Conservation (phyloP, 2,888 invertebrate species). For the Abrostola tripartita region DNA sequence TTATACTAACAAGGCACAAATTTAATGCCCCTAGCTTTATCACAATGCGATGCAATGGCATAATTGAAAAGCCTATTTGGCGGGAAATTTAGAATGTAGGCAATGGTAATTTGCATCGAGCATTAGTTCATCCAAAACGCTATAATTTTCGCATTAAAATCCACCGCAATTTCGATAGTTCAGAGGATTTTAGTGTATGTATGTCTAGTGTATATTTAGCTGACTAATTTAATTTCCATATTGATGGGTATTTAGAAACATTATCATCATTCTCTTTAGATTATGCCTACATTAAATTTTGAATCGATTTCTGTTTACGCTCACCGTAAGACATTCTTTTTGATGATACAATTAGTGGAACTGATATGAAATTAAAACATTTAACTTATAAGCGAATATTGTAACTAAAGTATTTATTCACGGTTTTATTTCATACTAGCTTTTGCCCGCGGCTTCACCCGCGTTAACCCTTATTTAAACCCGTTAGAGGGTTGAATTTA, state of each 20-base stretch:
- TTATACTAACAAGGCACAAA: constrained; percentile 20
- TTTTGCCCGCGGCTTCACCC: too few relatives aligned
- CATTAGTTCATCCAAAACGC: constrained; percentile 52
- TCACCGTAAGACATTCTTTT: neutral
- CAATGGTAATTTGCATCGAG: constrained; percentile 54
- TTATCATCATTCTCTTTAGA: constrained; percentile 4
- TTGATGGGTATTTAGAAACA: constrained; percentile 1
- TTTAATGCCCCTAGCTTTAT: constrained; percentile 44
- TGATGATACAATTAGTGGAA: neutral
- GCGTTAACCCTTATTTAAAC: too few relatives aligned
- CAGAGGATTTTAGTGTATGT: constrained; percentile 3
- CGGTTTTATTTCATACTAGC: too few relatives aligned
- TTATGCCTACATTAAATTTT: neutral
- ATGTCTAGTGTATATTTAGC: constrained; percentile 2
- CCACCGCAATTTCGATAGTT: constrained; percentile 53
- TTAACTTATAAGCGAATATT: too few relatives aligned
- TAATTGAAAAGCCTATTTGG: constrained; percentile 58
- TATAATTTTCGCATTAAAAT: constrained; percentile 62
- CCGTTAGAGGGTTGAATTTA: too few relatives aligned
- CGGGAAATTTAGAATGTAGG: constrained; percentile 44
- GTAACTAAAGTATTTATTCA: too few relatives aligned
- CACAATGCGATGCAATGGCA: constrained; percentile 47
- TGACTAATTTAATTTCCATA: constrained; percentile 4
- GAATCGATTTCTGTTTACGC: neutral
- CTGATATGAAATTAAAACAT: too few relatives aligned